phyloP scores from a whole-genome alignment of 2,797 vertebrate species.

The Luscinia luscinia region DNA sequence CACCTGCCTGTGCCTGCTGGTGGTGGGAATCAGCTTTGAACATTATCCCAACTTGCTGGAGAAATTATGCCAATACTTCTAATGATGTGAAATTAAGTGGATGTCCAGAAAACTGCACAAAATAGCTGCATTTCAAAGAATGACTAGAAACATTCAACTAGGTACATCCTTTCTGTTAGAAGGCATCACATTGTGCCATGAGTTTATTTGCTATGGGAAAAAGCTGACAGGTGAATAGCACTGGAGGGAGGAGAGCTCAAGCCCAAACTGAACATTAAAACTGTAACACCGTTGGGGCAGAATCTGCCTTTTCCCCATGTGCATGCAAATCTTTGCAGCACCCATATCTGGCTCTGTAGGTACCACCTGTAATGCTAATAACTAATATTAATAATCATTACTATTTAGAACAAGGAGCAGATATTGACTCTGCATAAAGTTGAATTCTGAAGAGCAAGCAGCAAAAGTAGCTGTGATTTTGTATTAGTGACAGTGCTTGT shows the following conservation, averaged over 20 bases:
- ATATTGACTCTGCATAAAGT: background rate
- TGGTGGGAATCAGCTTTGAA: slow-evolving; percentile 20
- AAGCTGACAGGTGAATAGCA: background rate
- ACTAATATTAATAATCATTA: background rate
- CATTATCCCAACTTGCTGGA: background rate
- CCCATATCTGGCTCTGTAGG: background rate
- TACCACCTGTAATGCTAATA: background rate
- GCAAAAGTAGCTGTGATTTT: background rate
- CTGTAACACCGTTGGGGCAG: background rate
- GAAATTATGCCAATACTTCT: background rate
- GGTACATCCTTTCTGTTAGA: background rate
- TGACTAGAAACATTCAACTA: background rate
- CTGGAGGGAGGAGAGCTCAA: background rate
- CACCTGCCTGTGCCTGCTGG: slow-evolving; percentile 34
- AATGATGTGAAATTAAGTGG: background rate
- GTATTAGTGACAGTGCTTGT: background rate
- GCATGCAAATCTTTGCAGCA: background rate
- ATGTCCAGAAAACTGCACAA: background rate
- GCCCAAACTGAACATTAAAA: background rate
- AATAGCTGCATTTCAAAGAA: background rate
- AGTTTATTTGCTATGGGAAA: background rate
- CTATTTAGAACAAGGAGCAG: background rate
- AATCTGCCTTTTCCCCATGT: background rate
- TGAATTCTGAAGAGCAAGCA: background rate
- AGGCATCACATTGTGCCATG: background rate